Base-by-base conservation (phyloP, 2,797 vertebrate species). In the Pantherophis vulpinus region DNA sequence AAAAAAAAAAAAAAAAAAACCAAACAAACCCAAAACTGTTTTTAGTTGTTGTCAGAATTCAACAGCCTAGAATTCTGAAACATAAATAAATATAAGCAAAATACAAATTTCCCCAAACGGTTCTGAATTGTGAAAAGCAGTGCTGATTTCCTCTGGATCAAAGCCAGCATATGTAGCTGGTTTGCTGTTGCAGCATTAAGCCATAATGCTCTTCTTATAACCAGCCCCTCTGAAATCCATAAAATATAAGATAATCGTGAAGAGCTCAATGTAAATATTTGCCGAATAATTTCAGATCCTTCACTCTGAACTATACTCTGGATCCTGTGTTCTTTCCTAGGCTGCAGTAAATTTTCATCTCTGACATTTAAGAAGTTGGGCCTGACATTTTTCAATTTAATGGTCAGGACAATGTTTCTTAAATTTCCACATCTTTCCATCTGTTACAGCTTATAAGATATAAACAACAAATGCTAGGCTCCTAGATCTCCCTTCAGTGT, bases 131-230 rank as follows among this genome's bases (percentile, higher is more conserved):
- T 88, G 29, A 42, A 88, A 70, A 66, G n/a, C 27, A 10, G 60
- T 0, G 5, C n/a, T 87, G 87, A 66, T 10, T 87, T 56, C 51
- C 60, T 70, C 61, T 92, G 61, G 60, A 58, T 56, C 60, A 70
- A 51, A 29, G 83, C 83, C 83, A 91, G 47, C 63, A 37, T 63
- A 37, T 87, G 83, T 87, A 63, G 91, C 91, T 87, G 29, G 83
- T 20, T 20, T 58, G 94, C 16, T 94, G 93, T 94, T 94, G 95
- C 95, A 96, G 0, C 0, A 4, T 92, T 93, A 94, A 94, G 89
- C 91, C 29, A 87, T 89, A 96, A 96, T 94, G 93, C 95, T 93
- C 63, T 94, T 95, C 94, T 96, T 97, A 96, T 91, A 96, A 95
- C 93, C 92, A 96, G 92, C 20, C 88, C 29, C 59, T 87, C 92